Base-by-base conservation (phyloP, 2,797 vertebrate genomes). In the Molossus alvarezi region DNA sequence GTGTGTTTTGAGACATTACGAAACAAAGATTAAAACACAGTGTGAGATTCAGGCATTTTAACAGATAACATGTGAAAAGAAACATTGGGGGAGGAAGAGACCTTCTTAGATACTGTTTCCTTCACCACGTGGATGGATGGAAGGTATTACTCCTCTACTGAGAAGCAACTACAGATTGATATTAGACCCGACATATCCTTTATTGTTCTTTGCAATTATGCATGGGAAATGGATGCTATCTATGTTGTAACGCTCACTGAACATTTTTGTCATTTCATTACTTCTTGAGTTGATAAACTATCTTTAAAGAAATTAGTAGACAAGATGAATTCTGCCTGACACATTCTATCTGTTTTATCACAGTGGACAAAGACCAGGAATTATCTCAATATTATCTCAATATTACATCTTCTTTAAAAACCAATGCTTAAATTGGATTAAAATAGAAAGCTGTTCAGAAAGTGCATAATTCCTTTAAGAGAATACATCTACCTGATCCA, bases 251-350 rank as follows among this genome's bases (percentile, higher is more conserved):
- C 21, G 17, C 2, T 67, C 12, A 18, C 4, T 57, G 14, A 93
- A 41, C 53, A 91, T 1, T 93, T 89, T 58, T 75, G 27, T 21
- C 84, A n/a, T 93, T 83, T 88, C 20, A 67, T 81, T 94, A 88
- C 75, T 17, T 86, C 45, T 71, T 92, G 17, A 9, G 2, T 92
- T 79, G 83, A 73, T 53, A 77, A 73, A 48, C 23, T 86, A 75
- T 72, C n/a, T 87, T 60, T 62, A 87, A 92, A 88, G 37, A 53
- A 62, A 92, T 88, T 92, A 67, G 20, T 67, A 88, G 84, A 88
- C 12, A 80, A 57, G 12, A 33, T 81, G n/a, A 92, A 45, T 94
- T 81, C 27, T 73, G 27, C 15, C 33, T 83, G 41, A 75, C 29
- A 48, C 8, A 29, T 75, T 55, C 41, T 72, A 88, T n/a, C 15